A percentile compares a stretch with the other conserved stretches of the same genome.
phyloP scores from a whole-genome alignment of 2,797 vertebrate species.

The Xenops minutus region DNA sequence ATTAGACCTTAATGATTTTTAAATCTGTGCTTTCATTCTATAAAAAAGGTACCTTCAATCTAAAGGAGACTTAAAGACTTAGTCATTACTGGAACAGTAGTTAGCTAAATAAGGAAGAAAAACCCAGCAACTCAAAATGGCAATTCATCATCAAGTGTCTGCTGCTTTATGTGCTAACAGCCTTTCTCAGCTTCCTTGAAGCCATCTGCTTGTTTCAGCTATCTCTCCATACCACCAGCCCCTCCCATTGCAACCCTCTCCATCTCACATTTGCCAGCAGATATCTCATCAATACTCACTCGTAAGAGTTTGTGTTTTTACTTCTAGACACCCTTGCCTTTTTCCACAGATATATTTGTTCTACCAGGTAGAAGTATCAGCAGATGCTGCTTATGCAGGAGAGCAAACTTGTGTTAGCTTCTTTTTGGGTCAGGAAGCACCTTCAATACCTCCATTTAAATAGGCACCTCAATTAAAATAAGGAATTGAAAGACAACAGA shows the following conservation, averaged over 20 bases:
- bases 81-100: background rate
- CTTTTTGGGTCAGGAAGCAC: background rate
- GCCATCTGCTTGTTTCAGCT: slow-evolving; percentile 65
- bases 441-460: background rate
- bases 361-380: background rate
- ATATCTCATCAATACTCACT: background rate
- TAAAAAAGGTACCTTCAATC: background rate
- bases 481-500: background rate
- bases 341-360: background rate
- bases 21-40: background rate
- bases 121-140: slow-evolving; percentile 45
- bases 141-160: slow-evolving; percentile 38
- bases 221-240: background rate
- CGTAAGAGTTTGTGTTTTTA: background rate
- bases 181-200: slow-evolving; percentile 58
- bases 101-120: slow-evolving; percentile 44
- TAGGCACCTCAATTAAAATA: background rate
- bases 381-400: background rate
- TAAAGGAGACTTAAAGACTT: background rate
- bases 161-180: slow-evolving; percentile 45
- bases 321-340: background rate
- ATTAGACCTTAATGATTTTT: background rate
- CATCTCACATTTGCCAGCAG: background rate
- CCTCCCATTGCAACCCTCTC: background rate
- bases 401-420: background rate